phyloP scores from a whole-genome alignment of 2,888 invertebrate genomes.

The Xestia xanthographa region DNA sequence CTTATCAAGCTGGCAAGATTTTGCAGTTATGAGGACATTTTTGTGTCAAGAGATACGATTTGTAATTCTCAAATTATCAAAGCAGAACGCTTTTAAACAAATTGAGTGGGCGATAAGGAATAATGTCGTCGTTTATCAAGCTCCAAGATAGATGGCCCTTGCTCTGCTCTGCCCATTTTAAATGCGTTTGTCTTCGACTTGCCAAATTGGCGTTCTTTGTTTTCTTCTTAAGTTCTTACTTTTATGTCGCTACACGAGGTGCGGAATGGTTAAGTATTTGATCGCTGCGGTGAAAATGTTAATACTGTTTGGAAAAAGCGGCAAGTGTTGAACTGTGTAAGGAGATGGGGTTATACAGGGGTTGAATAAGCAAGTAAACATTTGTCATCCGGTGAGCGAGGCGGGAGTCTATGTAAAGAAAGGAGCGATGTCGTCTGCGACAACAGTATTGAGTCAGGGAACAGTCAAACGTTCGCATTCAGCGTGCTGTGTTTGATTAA shows the following conservation, averaged over 20 bases:
- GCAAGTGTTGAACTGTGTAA: conserved; percentile 71
- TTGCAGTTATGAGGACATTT: conserved; percentile 87
- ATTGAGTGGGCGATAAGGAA: conserved; percentile 91
- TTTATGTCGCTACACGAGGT: conserved; percentile 74
- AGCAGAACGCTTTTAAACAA: conserved; percentile 91
- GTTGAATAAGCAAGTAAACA: conserved; percentile 81
- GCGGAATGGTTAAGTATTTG: conserved; percentile 70
- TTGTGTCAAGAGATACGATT: conserved; percentile 89
- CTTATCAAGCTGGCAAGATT: conserved; percentile 82
- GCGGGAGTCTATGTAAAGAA: conserved; percentile 73
- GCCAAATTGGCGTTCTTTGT: conserved; percentile 89
- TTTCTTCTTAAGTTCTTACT: conserved; percentile 84
- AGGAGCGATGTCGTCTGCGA: conserved; percentile 64
- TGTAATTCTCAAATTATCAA: conserved; percentile 91
- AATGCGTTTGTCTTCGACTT: conserved; percentile 90
- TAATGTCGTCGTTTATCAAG: conserved; percentile 91
- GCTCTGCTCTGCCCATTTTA: conserved; percentile 90
- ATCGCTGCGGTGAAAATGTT: conserved; percentile 70
- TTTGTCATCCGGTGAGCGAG: conserved; percentile 81
- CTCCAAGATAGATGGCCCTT: conserved; percentile 88
- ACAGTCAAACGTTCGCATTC: conserved; percentile 58
- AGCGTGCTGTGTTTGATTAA: conserved; percentile 63
- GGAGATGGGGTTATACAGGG: conserved; percentile 75
- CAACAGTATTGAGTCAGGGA: conserved; percentile 63
- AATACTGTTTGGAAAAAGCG: conserved; percentile 67